phyloP scores from a whole-genome alignment of 2,888 invertebrate species.

The Choristoneura rosaceana region DNA sequence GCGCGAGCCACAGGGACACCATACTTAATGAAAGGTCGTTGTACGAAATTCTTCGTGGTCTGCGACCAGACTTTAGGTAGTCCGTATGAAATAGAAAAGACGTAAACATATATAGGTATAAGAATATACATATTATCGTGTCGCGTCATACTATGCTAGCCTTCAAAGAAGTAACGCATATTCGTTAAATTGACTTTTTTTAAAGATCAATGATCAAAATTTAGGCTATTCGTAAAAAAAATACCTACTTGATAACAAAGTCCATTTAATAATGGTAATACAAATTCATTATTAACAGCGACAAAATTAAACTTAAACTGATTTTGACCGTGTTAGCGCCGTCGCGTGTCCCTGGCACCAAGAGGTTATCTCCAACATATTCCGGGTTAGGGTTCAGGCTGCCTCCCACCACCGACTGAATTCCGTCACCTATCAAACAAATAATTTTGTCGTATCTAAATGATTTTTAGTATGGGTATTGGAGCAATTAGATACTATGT shows the following conservation, averaged over 20 bases:
- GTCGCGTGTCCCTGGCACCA: slow-evolving; percentile 77
- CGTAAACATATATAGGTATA: too few species aligned
- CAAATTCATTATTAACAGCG: slow-evolving; percentile 9
- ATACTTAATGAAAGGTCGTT: too few species aligned
- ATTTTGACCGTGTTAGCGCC: slow-evolving; percentile 34
- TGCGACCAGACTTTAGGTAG: too few species aligned
- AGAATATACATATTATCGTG: too few species aligned
- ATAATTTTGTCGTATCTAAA: not conserved
- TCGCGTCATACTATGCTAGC: too few species aligned
- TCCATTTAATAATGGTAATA: not conserved
- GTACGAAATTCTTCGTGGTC: too few species aligned
- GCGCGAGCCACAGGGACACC: too few species aligned
- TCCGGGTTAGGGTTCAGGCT: slow-evolving; percentile 64
- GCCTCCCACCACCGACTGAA: slow-evolving; percentile 72
- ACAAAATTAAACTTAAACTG: slow-evolving; percentile 14
- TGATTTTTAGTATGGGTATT: too few species aligned
- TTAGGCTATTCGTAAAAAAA: not conserved
- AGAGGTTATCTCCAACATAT: slow-evolving; percentile 71
- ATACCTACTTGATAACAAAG: not conserved
- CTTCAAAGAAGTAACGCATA: too few species aligned
- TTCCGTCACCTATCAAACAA: slow-evolving; percentile 66
- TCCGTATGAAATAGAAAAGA: too few species aligned
- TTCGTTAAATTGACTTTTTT: too few species aligned
- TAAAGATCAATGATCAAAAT: not conserved
- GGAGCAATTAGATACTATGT: too few species aligned